Percentiles rank a stretch among this genome's conserved stretches.
Conservation (phyloP, 1,140 invertebrate species). For the Bombyx mandarina region DNA sequence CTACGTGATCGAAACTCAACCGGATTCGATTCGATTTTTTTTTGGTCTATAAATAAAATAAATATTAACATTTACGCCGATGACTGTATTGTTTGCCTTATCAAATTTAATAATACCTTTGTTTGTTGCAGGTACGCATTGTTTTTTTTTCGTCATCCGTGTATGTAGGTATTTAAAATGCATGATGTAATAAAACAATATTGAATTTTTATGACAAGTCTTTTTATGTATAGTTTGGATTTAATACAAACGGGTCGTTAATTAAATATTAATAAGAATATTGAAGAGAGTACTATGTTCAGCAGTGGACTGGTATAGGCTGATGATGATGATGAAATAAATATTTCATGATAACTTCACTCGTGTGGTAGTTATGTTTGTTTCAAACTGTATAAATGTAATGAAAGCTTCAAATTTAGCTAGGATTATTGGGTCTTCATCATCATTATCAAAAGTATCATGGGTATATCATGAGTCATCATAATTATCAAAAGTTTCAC, state of each 20-base stretch:
- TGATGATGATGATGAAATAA: no score
- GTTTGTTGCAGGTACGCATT: constrained; percentile 36
- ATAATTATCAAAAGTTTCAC: no score
- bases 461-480: background rate
- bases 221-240: background rate
- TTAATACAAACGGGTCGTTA: no score
- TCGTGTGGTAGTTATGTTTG: no score
- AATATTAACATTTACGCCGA: constrained; percentile 2
- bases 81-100: background rate
- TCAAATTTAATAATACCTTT: constrained; percentile 9
- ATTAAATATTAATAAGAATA: no score
- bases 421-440: background rate
- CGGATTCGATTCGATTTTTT: no score
- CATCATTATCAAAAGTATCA: background rate
- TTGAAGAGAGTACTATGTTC: no score
- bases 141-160: constrained; percentile 6
- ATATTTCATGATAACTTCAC: no score
- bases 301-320: no score
- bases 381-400: background rate
- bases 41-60: background rate
- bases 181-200: background rate
- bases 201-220: background rate
- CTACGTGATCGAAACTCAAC: no score
- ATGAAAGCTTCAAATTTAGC: background rate
- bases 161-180: no score